A percentile compares a stretch with the other conserved stretches of the same genome.
phyloP scores from a whole-genome alignment of 1,140 invertebrate genomes.

The Drosophila simulans region DNA sequence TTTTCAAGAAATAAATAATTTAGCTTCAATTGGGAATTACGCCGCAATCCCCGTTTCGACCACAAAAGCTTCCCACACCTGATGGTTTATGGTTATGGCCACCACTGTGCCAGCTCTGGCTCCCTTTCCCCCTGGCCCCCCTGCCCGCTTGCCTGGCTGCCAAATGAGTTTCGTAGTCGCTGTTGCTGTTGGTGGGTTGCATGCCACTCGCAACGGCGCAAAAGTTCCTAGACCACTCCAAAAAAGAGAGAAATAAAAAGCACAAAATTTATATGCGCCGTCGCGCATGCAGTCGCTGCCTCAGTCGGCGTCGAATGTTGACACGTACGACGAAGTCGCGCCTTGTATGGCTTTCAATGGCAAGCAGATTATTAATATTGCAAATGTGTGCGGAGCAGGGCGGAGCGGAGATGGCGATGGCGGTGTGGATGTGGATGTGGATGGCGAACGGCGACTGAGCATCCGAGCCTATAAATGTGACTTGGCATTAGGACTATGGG shows the following conservation, averaged over 20 bases:
- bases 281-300: constrained; percentile 69
- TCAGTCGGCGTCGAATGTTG: constrained; percentile 75
- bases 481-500: constrained; percentile 70
- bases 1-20: constrained; percentile 17
- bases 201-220: constrained; percentile 75
- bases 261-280: constrained; percentile 82
- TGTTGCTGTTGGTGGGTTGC: constrained; percentile 55
- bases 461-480: constrained; percentile 68
- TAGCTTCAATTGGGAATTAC: constrained; percentile 33
- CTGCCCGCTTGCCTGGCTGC: constrained; percentile 31
- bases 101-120: constrained; percentile 60
- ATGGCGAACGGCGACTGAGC: constrained; percentile 15
- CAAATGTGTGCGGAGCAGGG: constrained; percentile 41
- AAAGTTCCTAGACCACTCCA: constrained; percentile 82
- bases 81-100: constrained; percentile 53
- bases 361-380: constrained; percentile 82
- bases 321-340: constrained; percentile 72
- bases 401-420: background rate
- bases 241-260: constrained; percentile 53
- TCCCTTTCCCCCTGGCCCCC: background rate
- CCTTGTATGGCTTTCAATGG: constrained; percentile 82
- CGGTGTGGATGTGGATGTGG: background rate
- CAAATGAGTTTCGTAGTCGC: constrained; percentile 60
- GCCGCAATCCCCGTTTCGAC: constrained; percentile 10
- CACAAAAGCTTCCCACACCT: constrained; percentile 56